phyloP scores from a whole-genome alignment of 2,888 invertebrate species.

The Hydraecia micacea region DNA sequence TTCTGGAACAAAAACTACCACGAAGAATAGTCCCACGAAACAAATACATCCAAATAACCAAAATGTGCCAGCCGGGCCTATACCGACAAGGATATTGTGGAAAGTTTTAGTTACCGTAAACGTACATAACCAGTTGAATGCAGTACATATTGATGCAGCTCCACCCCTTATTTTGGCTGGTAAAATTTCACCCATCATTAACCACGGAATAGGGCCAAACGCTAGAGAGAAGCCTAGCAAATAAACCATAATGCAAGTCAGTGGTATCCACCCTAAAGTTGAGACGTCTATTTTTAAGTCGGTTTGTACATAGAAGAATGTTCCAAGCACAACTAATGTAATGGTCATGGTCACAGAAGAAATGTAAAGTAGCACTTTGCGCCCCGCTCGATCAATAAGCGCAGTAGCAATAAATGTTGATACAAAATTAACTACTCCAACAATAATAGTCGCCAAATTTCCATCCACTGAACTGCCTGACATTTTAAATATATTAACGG shows the following conservation, averaged over 20 bases:
- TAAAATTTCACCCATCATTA: conserved; percentile 98
- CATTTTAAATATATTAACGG: conserved; percentile 96
- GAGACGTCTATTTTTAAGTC: conserved; percentile 87
- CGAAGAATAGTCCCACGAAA: conserved; percentile 94
- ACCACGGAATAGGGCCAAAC: conserved; percentile 95
- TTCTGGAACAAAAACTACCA: conserved; percentile 96
- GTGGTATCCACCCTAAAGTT: conserved; percentile 94
- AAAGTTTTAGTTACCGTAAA: conserved; percentile 97
- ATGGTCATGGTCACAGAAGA: conserved; percentile 95
- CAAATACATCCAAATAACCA: conserved; percentile 95
- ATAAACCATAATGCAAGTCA: conserved; percentile 95
- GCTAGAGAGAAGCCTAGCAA: conserved; percentile 96
- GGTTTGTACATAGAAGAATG: conserved; percentile 93
- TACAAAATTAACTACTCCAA: conserved; percentile 97
- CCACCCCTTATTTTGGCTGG: conserved; percentile 96
- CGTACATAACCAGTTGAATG: conserved; percentile 98
- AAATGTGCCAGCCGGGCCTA: conserved; percentile 95
- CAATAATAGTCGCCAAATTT: conserved; percentile 95
- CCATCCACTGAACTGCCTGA: conserved; percentile 95
- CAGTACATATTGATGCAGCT: conserved; percentile 97
- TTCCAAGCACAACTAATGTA: conserved; percentile 93
- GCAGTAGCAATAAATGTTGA: conserved; percentile 96
- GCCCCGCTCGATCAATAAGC: conserved; percentile 96
- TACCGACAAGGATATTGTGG: conserved; percentile 91
- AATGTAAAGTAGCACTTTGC: conserved; percentile 96